These are phyloP conservation scores for Ptyas mucosa DNA, from an alignment of 2,113 vertebrate genomes.

Conservation along the genomic window DNA sequence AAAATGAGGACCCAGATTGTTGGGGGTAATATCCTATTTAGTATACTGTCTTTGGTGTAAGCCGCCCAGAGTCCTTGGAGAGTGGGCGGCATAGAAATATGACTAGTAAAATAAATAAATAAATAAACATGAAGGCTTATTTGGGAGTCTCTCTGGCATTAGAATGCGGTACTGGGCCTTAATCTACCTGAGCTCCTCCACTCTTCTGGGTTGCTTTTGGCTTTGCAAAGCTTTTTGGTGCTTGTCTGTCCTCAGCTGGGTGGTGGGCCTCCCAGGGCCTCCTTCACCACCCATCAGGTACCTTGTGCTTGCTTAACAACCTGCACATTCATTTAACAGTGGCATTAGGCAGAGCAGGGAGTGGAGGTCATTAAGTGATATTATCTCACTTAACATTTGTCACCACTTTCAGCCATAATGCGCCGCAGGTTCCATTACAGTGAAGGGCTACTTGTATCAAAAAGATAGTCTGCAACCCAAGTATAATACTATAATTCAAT, in stretches of 20 bases:
- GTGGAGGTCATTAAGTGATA: neutral
- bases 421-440: neutral
- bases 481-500: neutral
- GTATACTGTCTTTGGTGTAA: too few relatives aligned
- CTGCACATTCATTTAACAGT: neutral
- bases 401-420: neutral
- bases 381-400: neutral
- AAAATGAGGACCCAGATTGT: too few relatives aligned
- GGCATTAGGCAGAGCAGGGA: neutral
- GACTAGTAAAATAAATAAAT: too few relatives aligned
- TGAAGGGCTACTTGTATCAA: neutral
- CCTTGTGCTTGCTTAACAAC: neutral
- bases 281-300: neutral
- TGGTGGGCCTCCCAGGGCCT: neutral
- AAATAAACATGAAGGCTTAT: too few relatives aligned
- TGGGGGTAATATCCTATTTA: too few relatives aligned
- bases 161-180: neutral
- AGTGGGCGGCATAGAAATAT: too few relatives aligned
- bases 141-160: neutral
- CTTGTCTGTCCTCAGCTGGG: neutral
- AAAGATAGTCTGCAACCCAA: neutral
- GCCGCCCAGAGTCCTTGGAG: too few relatives aligned
- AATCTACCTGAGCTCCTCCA: neutral
- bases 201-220: neutral
- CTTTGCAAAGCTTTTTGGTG: neutral